These are phyloP conservation scores for Diadromus collaris DNA, from an alignment of 2,888 invertebrate genomes.

Conservation along the genomic window DNA sequence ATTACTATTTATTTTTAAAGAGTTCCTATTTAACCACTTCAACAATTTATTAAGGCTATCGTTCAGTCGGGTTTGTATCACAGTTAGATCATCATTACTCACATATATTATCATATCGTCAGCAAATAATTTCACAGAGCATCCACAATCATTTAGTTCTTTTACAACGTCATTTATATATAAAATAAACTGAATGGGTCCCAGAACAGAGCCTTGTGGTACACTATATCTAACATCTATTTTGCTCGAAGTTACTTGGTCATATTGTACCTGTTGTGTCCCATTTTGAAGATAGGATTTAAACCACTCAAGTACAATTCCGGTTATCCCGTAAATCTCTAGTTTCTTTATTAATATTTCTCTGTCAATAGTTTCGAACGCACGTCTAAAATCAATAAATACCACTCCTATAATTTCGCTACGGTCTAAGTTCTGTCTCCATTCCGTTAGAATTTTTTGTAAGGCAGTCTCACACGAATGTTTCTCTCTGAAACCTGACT, in stretches of 20 bases:
- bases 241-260: background rate
- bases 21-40: slow-evolving; percentile 18
- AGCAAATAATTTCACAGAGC: slow-evolving; percentile 51
- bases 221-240: slow-evolving; percentile 33
- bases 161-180: slow-evolving; percentile 55
- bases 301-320: slow-evolving; percentile 36
- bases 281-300: slow-evolving; percentile 38
- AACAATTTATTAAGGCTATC: background rate
- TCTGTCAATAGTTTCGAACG: slow-evolving; percentile 56
- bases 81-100: background rate
- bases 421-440: slow-evolving; percentile 47
- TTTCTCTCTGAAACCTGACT: slow-evolving; percentile 55
- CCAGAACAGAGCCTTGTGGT: slow-evolving; percentile 50
- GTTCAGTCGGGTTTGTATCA: slow-evolving; percentile 30
- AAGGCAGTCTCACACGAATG: slow-evolving; percentile 59
- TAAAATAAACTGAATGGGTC: slow-evolving; percentile 49
- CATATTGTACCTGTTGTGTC: slow-evolving; percentile 32
- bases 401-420: slow-evolving; percentile 41
- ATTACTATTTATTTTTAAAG: slow-evolving; percentile 22
- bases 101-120: slow-evolving; percentile 50
- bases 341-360: slow-evolving; percentile 37
- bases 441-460: slow-evolving; percentile 39
- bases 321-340: slow-evolving; percentile 28
- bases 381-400: slow-evolving; percentile 58
- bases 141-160: slow-evolving; percentile 15